These are phyloP conservation scores for Coleophora flavipennella DNA, from an alignment of 2,888 invertebrate genomes.

Conservation along the genomic window DNA sequence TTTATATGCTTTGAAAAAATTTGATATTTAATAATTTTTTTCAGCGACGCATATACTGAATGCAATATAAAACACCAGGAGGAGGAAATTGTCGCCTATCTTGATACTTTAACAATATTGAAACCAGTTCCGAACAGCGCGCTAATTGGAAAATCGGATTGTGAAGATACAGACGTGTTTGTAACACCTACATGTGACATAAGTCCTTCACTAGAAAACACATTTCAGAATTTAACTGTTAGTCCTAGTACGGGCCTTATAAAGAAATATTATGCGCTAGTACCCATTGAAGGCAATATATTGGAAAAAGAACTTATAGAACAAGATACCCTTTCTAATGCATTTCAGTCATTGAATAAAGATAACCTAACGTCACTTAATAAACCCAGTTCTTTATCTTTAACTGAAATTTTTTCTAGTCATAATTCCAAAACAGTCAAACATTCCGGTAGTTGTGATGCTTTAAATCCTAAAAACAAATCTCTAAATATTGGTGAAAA, in stretches of 20 bases:
- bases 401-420: conserved; percentile 38
- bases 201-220: conserved; percentile 45
- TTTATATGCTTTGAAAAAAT: too few relatives aligned
- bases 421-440: conserved; percentile 48
- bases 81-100: conserved; percentile 44
- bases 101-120: too few relatives aligned
- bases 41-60: conserved; percentile 66
- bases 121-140: too few relatives aligned
- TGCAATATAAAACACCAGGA: conserved; percentile 63
- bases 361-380: conserved; percentile 18
- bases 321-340: conserved; percentile 65
- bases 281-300: conserved; percentile 47
- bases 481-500: conserved; percentile 27
- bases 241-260: conserved; percentile 56
- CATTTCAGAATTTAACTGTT: conserved; percentile 34
- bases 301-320: conserved; percentile 66
- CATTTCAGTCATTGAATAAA: conserved; percentile 53
- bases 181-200: conserved; percentile 53
- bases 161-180: conserved; percentile 53
- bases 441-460: conserved; percentile 59
- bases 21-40: conserved; percentile 17
- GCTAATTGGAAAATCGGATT: conserved; percentile 31
- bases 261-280: conserved; percentile 55
- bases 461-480: conserved; percentile 29
- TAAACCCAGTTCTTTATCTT: conserved; percentile 50